Percentiles rank a stretch among this genome's conserved stretches.
Conservation (phyloP, 2,888 invertebrate genomes). For the Xanthia togata region DNA sequence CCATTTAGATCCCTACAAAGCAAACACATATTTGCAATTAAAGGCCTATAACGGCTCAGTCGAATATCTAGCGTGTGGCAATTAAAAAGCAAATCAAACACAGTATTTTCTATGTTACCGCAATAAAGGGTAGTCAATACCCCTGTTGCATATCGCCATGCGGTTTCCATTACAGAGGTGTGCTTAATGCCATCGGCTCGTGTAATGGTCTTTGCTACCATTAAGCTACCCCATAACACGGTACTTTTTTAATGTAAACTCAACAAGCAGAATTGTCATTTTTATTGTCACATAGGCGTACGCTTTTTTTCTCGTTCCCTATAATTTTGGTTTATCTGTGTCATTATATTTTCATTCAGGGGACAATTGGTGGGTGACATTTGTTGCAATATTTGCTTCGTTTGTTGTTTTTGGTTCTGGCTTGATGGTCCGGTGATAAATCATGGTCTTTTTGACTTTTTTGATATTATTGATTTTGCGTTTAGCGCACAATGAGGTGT, state of each 20-base stretch:
- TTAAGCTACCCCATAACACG: constrained; percentile 81
- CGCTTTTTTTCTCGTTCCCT: constrained; percentile 78
- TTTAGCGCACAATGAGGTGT: constrained; percentile 37
- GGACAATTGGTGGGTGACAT: constrained; percentile 70
- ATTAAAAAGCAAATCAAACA: constrained; percentile 66
- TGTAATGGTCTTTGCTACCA: constrained; percentile 85
- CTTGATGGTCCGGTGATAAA: constrained; percentile 57
- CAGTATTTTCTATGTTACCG: constrained; percentile 63
- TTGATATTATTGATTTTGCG: constrained; percentile 32
- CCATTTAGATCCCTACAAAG: constrained; percentile 21
- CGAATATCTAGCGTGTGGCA: constrained; percentile 54
- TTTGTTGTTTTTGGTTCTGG: constrained; percentile 52
- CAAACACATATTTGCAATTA: constrained; percentile 50
- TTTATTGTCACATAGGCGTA: constrained; percentile 83
- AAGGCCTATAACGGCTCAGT: constrained; percentile 20
- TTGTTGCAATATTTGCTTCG: constrained; percentile 68
- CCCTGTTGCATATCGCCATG: constrained; percentile 82
- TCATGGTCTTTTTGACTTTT: constrained; percentile 56
- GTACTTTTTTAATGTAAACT: constrained; percentile 84
- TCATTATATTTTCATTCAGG: constrained; percentile 81
- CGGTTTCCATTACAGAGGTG: constrained; percentile 86
- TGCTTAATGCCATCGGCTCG: constrained; percentile 82
- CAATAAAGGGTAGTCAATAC: constrained; percentile 73
- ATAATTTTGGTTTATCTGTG: constrained; percentile 83
- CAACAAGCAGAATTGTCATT: constrained; percentile 83